phyloP scores from a whole-genome alignment of 2,797 vertebrate species.

The Smutsia temminckii region DNA sequence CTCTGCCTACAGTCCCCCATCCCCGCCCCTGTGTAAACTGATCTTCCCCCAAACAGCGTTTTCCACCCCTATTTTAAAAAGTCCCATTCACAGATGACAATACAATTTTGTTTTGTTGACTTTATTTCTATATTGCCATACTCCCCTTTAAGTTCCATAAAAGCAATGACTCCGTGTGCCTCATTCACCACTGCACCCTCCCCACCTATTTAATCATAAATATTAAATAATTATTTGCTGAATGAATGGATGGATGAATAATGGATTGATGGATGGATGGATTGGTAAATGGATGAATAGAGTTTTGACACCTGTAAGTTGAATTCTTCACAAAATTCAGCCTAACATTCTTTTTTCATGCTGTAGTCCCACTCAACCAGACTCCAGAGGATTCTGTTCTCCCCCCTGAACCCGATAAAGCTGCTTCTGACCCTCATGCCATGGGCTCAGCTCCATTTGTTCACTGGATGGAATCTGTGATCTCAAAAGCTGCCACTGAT shows the following conservation, averaged over 20 bases:
- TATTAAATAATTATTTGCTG: constrained; percentile 8
- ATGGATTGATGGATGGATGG: not conserved
- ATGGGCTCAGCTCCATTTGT: not conserved
- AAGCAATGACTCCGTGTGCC: not conserved
- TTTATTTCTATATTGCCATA: not conserved
- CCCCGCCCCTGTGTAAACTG: not conserved
- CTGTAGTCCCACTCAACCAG: not conserved
- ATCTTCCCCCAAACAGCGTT: not conserved
- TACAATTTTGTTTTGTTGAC: not conserved
- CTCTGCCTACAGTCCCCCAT: too few relatives aligned
- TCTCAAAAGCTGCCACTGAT: not conserved
- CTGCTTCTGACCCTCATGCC: not conserved
- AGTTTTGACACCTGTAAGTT: not conserved
- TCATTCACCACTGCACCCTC: not conserved
- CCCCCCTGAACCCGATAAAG: not conserved
- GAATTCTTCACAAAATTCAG: not conserved
- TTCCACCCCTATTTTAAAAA: not conserved
- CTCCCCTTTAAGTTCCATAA: not conserved
- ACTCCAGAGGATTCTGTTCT: not conserved
- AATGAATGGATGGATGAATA: not conserved
- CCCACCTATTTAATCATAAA: not conserved
- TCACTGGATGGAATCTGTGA: not conserved
- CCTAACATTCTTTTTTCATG: not conserved
- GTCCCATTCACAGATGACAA: not conserved
- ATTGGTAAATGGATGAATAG: not conserved